phyloP scores from a whole-genome alignment of 2,113 vertebrate genomes.

The Malurus elegans region DNA sequence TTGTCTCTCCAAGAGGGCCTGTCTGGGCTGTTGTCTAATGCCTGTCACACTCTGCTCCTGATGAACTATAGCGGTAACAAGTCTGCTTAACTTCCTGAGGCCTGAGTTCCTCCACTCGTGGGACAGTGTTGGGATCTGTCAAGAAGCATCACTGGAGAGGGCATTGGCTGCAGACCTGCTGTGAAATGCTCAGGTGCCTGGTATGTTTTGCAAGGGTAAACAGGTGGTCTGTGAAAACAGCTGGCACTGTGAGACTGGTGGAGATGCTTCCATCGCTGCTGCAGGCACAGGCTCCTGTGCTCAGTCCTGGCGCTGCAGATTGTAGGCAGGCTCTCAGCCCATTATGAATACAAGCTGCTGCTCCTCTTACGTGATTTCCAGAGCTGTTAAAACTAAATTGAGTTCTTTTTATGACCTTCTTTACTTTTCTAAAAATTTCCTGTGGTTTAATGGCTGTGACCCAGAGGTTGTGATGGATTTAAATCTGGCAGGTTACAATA shows the following conservation, averaged over 20 bases:
- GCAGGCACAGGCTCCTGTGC: neutral
- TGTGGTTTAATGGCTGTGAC: neutral
- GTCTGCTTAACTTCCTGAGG: neutral
- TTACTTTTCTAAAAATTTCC: neutral
- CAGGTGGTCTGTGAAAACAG: neutral
- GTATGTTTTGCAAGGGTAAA: neutral
- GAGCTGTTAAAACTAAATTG: neutral
- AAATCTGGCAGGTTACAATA: neutral
- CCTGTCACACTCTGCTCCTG: neutral
- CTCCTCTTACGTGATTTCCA: neutral
- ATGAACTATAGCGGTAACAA: neutral
- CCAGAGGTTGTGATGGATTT: neutral
- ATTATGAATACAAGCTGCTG: neutral
- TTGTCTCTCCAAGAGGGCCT: neutral
- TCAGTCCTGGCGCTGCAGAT: neutral
- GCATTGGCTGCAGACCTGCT: neutral
- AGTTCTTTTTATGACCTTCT: neutral
- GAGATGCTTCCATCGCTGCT: neutral
- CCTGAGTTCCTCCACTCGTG: neutral
- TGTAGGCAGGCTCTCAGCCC: neutral
- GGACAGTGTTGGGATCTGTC: neutral
- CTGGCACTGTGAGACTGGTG: neutral
- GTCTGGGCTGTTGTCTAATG: neutral
- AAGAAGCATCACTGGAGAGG: neutral
- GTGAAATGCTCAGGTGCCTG: neutral